Conservation (phyloP, 1,140 invertebrate species). For the Penaeus indicus region DNA sequence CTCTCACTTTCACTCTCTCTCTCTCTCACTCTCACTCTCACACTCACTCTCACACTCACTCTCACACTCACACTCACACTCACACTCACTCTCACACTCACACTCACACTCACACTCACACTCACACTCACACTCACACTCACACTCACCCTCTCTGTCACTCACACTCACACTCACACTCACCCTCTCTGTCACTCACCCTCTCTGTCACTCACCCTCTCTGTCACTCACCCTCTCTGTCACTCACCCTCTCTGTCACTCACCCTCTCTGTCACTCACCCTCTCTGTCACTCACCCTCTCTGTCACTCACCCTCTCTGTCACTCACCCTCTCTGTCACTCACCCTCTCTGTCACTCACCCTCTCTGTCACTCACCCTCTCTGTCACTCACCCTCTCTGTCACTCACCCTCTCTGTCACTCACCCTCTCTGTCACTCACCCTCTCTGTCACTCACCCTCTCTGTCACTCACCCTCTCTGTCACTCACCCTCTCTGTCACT, state of each 20-base stretch:
- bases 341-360: neutral
- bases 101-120: constrained; percentile 5
- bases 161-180: constrained; percentile 12
- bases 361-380: neutral
- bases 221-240: no score
- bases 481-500: neutral
- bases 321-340: no score
- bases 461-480: neutral
- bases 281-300: no score
- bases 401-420: no score
- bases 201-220: neutral
- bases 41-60: neutral
- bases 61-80: neutral
- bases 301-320: no score
- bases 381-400: neutral
- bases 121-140: constrained; percentile 26
- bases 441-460: constrained; percentile 5
- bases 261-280: no score
- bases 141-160: neutral
- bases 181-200: neutral
- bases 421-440: neutral
- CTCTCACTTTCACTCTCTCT: neutral
- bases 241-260: no score
- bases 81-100: constrained; percentile 9
- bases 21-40: neutral